Percentiles rank a stretch among this genome's conserved stretches.
Conservation (phyloP, 2,888 invertebrate genomes). For the Mimas tiliae region DNA sequence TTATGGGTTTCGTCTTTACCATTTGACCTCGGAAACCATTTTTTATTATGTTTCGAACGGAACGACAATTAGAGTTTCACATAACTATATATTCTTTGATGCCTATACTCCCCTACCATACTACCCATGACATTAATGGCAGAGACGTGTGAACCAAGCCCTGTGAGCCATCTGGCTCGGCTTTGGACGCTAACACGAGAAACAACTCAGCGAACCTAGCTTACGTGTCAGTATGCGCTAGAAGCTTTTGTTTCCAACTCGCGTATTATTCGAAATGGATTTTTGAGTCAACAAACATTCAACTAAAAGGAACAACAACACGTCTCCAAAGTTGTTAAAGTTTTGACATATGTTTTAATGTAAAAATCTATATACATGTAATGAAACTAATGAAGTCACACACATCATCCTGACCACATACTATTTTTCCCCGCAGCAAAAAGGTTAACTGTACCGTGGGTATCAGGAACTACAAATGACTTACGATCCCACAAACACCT, state of each 20-base stretch:
- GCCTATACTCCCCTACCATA: neutral
- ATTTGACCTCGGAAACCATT: too few species aligned
- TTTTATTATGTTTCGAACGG: too few species aligned
- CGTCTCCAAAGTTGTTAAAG: too few species aligned
- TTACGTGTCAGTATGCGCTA: neutral
- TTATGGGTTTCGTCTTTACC: too few species aligned
- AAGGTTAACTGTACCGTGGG: too few species aligned
- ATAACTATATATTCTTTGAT: neutral
- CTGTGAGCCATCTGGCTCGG: slow-evolving; percentile 6
- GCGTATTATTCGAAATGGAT: neutral
- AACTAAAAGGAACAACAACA: neutral
- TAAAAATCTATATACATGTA: too few species aligned
- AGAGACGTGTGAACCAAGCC: neutral
- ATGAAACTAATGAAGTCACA: too few species aligned
- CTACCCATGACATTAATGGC: slow-evolving; percentile 9
- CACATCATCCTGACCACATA: too few species aligned
- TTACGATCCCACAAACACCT: too few species aligned
- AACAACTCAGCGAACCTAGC: slow-evolving; percentile 8
- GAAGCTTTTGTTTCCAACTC: neutral
- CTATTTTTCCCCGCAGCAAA: too few species aligned
- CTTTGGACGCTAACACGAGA: slow-evolving; percentile 17
- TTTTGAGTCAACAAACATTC: neutral
- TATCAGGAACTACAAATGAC: too few species aligned
- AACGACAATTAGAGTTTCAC: neutral
- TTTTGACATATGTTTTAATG: too few species aligned